Percentiles rank a stretch among this genome's conserved stretches.
phyloP scores from a whole-genome alignment of 2,113 vertebrate genomes.

The Actenoides lindsayi region DNA sequence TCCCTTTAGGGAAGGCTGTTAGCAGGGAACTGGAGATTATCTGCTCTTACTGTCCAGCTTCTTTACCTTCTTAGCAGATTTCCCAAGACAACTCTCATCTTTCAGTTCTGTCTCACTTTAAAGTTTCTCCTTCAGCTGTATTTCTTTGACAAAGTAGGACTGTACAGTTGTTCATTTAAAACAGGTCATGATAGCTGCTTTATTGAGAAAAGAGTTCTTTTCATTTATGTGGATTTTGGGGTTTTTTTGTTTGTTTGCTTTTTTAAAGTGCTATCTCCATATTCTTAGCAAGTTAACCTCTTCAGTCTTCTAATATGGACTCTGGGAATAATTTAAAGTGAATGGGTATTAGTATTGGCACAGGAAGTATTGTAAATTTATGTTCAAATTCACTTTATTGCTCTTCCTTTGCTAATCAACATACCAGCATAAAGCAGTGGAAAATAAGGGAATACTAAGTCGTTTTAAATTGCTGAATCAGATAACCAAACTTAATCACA shows the following conservation, averaged over 20 bases:
- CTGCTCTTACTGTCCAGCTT: background rate
- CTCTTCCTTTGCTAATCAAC: slow-evolving; percentile 5
- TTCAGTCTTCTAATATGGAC: background rate
- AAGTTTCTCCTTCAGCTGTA: background rate
- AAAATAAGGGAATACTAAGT: background rate
- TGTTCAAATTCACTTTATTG: background rate
- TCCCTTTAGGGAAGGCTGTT: background rate
- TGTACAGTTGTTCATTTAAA: background rate
- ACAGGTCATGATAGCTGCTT: background rate
- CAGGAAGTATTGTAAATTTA: background rate
- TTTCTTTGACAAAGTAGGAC: background rate
- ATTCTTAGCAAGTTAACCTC: background rate
- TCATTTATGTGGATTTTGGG: background rate
- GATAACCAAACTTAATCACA: background rate
- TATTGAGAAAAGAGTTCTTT: background rate
- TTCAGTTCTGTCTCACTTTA: background rate
- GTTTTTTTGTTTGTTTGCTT: too few relatives aligned
- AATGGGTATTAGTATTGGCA: background rate
- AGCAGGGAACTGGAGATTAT: background rate
- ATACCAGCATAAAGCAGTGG: background rate
- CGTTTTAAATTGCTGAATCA: background rate
- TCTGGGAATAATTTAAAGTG: background rate
- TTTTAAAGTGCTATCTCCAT: background rate
- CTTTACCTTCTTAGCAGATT: background rate
- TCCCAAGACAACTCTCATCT: background rate